Evolutionary conservation across 2,888 invertebrate species (phyloP).

Genomic region (Athripsodes cinereus): DNA sequence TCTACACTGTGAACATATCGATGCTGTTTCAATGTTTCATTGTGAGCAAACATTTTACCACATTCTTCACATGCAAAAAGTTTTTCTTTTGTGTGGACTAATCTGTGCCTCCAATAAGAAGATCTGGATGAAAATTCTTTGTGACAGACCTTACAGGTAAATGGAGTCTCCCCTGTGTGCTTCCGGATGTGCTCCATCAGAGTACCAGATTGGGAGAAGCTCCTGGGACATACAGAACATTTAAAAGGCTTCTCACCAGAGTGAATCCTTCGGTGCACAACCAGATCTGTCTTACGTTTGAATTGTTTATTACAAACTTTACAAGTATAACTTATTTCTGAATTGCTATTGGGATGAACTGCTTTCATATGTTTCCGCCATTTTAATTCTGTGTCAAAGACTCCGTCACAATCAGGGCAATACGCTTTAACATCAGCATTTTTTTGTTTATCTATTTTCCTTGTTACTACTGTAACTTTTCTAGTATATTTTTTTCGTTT

Average conservation of each 20-base stretch:
- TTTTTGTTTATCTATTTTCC: not conserved
- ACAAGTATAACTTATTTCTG: conserved; percentile 10
- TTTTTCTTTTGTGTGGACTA: conserved; percentile 21
- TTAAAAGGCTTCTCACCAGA: conserved; percentile 25
- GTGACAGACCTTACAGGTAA: conserved; percentile 17
- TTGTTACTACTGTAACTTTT: not conserved
- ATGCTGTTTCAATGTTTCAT: conserved; percentile 38
- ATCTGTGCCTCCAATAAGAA: conserved; percentile 22
- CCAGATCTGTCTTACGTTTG: conserved; percentile 23
- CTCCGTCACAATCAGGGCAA: not conserved
- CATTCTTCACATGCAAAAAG: conserved; percentile 23
- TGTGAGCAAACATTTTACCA: conserved; percentile 39
- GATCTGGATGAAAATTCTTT: conserved; percentile 21
- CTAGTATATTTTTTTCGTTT: not conserved
- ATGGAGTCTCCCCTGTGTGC: conserved; percentile 26
- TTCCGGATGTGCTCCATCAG: conserved; percentile 21
- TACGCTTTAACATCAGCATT: not conserved
- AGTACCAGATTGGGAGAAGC: conserved; percentile 25
- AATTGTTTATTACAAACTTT: conserved; percentile 17
- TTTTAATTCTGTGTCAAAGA: not conserved
- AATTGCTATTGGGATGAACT: not conserved
- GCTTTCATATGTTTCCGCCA: conserved; percentile 12
- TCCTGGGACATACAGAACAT: conserved; percentile 21
- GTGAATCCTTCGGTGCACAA: conserved; percentile 24
- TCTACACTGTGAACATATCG: conserved; percentile 43